Evolutionary conservation across 2,888 invertebrate genomes (phyloP), one percentile per base, ranked within the genome.

Genomic region (Hermodice carunculata): DNA sequence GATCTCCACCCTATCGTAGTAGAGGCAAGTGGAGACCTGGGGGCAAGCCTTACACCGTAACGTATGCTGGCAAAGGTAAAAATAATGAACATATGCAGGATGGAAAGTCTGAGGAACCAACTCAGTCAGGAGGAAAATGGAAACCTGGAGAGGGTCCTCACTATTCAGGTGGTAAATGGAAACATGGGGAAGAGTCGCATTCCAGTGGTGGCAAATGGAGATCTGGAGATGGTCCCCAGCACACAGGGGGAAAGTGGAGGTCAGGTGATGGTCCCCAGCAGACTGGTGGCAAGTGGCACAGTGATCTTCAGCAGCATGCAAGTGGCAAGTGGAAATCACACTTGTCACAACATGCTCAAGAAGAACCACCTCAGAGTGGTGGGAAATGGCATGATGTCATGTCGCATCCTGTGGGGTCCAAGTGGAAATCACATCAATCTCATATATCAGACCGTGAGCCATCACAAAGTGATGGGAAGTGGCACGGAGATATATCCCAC

Each of bases 171-270:
- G 11, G 26, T 11, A 26, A 42, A 29, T 54, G 54, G 42, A 24
- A 54, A 54, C 28, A 42, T 54, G 22, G 42, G 54, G n/a, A 54
- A 29, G n/a, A 43, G 54, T 1, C 54, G 24, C 40, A 54, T 17
- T 22, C 54, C 17, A 76, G 77, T 0, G 70, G 77, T 82, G 93
- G 92, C 0, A 94, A 94, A 87, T 94, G 93, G 94, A 89, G 92
- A 44, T 93, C 93, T 0, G 92, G 92, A 29, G 90, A 91, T 75
- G 60, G 63, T 6, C 71, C 70, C 3, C 46, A 63, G 42, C 32
- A 34, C 54, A 54, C 54, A 8, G 54, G 54, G 22, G 54, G 54
- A 14, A 54, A 54, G 24, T 54, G 54, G 54, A 32, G 40, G 19
- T 40, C 54, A n/a, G 54, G 54, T 24, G 32, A 26, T 24, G 37